A percentile compares a stretch with the other conserved stretches of the same genome.
Evolutionary conservation across 2,888 invertebrate species (phyloP).

Genomic region (Cephus sareptanus): DNA sequence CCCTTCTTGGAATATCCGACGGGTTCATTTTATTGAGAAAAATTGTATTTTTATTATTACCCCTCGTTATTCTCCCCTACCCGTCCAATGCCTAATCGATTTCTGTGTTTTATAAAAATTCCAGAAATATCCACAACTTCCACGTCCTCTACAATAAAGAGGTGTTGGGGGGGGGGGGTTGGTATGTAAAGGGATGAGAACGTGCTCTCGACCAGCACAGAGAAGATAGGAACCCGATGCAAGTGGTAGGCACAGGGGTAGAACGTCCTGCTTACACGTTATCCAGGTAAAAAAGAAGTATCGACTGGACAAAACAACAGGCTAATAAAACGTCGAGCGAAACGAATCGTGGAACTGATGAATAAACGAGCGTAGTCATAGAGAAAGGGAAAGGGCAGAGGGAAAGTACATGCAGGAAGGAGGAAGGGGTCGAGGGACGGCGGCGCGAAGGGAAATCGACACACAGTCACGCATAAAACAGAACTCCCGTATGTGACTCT

Average conservation of each 20-base stretch:
- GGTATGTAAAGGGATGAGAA: not conserved
- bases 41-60: constrained; percentile 46
- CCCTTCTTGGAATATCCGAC: constrained; percentile 37
- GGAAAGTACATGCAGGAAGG: not conserved
- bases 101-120: not conserved
- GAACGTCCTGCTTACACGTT: not conserved
- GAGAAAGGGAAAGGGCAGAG: not conserved
- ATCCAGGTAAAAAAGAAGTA: not conserved
- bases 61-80: not conserved
- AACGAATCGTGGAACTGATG: not conserved
- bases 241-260: not conserved
- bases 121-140: no score
- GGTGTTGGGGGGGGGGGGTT: no score
- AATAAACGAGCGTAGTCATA: not conserved
- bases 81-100: not conserved
- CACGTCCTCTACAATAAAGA: not conserved
- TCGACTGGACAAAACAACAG: not conserved
- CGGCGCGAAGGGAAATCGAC: not conserved
- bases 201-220: not conserved
- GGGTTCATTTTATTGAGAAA: constrained; percentile 56
- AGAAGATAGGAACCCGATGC: not conserved
- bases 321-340: not conserved
- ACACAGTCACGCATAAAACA: not conserved
- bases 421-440: not conserved
- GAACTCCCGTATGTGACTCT: not conserved